phyloP scores from a whole-genome alignment of 2,888 invertebrate species.

The Zootermopsis nevadensis region DNA sequence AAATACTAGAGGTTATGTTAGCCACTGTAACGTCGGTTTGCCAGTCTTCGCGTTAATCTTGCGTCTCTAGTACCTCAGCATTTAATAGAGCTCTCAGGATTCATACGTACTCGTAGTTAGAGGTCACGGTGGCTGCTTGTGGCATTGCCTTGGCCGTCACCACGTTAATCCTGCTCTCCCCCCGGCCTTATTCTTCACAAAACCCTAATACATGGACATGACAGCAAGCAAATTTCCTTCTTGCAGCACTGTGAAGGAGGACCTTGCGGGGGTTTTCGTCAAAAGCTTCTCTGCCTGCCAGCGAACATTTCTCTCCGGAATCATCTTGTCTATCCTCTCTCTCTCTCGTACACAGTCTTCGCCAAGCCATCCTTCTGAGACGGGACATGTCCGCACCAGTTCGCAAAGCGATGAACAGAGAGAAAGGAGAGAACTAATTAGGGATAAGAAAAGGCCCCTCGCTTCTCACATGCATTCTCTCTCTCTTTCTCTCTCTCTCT shows the following conservation, averaged over 20 bases:
- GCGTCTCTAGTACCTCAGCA: too few relatives aligned
- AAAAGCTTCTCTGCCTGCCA: slow-evolving; percentile 37
- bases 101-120: neutral
- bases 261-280: slow-evolving; percentile 42
- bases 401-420: slow-evolving; percentile 35
- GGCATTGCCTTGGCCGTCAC: too few relatives aligned
- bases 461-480: slow-evolving; percentile 56
- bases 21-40: too few relatives aligned
- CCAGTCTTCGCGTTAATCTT: too few relatives aligned
- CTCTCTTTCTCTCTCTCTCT: slow-evolving; percentile 40
- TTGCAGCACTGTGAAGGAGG: slow-evolving; percentile 45
- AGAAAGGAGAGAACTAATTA: slow-evolving; percentile 59
- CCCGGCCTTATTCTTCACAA: slow-evolving; percentile 41
- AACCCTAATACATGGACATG: slow-evolving; percentile 50
- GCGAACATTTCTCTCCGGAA: slow-evolving; percentile 30
- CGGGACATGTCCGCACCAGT: slow-evolving; percentile 32
- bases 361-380: slow-evolving; percentile 31
- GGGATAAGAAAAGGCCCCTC: slow-evolving; percentile 60
- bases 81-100: too few relatives aligned
- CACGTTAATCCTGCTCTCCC: slow-evolving; percentile 1
- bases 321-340: slow-evolving; percentile 29
- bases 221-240: slow-evolving; percentile 53
- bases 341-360: slow-evolving; percentile 8
- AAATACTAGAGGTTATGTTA: too few relatives aligned
- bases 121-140: neutral